Base-by-base conservation (phyloP, 2,797 vertebrate species). In the Podarcis siculus region DNA sequence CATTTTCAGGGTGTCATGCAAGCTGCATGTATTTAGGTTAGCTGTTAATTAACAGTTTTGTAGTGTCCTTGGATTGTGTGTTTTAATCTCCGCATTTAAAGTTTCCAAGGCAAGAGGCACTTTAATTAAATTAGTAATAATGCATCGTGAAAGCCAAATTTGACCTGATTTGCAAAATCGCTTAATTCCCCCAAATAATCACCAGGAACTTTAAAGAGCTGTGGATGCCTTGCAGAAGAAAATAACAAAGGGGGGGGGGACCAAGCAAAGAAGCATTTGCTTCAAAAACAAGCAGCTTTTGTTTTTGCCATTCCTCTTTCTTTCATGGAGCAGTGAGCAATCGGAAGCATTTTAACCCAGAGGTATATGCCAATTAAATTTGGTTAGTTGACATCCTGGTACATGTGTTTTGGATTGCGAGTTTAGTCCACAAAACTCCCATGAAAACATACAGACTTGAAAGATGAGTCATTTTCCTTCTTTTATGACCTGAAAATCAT, bases 71-170 rank as follows among this genome's bases (percentile, higher is more conserved):
- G 39, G 35, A 86, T 87, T 25, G 81, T 79, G 4, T 86, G 12
- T 85, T 92, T 85, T 83, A 79, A 83, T 83, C 27, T 49, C 23
- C 32, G 32, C 78, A 49, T 83, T 90, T 83, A 87, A 71, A 86
- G 77, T 35, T 89, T 45, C 37, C 0, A 0, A 81, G 64, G 84
- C 86, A 37, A 86, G 82, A 73, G 66, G n/a, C 37, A 13, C 82
- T 81, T 76, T 85, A 85, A 87, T 87, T 90, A 85, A 90, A 81
- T 85, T 69, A 77, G 64, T 87, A 81, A 77, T 81, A 81, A 90
- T 61, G 79, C 45, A 85, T 75, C n/a, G 12, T 77, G 45, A 80
- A 79, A 89, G 27, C 86, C 72, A 78, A 30, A 73, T 90, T 71
- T 85, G 71, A 86, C 88, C 64, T 45, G 84, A 89, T 73, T 91